Percentiles rank a stretch among this genome's conserved stretches.
phyloP scores from a whole-genome alignment of 1,140 invertebrate genomes.

The Drosophila nebulosa region DNA sequence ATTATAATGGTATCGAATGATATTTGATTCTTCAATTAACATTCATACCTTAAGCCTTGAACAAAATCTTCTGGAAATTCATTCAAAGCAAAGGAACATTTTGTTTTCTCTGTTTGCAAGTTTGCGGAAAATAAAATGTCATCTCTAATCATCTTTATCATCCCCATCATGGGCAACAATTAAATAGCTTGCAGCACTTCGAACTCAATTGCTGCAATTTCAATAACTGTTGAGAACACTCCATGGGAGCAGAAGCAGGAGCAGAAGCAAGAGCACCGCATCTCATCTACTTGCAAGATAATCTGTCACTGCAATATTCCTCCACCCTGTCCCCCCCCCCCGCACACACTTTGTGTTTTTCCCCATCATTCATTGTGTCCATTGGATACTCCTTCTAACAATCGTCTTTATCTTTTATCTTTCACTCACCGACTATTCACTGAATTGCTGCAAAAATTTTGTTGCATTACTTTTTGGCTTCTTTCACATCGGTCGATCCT shows the following conservation, averaged over 20 bases:
- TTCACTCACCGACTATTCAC: slow-evolving; percentile 54
- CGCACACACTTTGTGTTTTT: too few relatives aligned
- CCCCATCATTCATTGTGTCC: neutral
- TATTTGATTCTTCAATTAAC: too few relatives aligned
- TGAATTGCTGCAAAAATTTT: slow-evolving; percentile 17
- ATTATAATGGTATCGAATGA: too few relatives aligned
- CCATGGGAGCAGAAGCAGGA: slow-evolving; percentile 23
- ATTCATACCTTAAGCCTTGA: too few relatives aligned
- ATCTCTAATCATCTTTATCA: slow-evolving; percentile 8
- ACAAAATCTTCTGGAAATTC: too few relatives aligned
- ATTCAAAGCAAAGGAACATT: too few relatives aligned
- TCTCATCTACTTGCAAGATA: neutral
- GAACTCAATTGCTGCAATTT: slow-evolving; percentile 72
- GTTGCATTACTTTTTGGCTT: slow-evolving; percentile 6
- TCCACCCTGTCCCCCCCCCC: neutral
- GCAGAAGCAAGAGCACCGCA: neutral
- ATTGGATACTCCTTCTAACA: neutral
- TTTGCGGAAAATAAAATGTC: neutral
- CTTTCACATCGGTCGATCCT: neutral
- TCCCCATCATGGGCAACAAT: slow-evolving; percentile 39
- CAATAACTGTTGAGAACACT: slow-evolving; percentile 71
- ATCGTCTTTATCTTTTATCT: neutral
- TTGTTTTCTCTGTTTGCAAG: neutral
- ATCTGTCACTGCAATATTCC: neutral
- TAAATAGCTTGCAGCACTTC: slow-evolving; percentile 67